Conservation (phyloP, 2,888 invertebrate species). For the Ichneumoninae sp. region DNA sequence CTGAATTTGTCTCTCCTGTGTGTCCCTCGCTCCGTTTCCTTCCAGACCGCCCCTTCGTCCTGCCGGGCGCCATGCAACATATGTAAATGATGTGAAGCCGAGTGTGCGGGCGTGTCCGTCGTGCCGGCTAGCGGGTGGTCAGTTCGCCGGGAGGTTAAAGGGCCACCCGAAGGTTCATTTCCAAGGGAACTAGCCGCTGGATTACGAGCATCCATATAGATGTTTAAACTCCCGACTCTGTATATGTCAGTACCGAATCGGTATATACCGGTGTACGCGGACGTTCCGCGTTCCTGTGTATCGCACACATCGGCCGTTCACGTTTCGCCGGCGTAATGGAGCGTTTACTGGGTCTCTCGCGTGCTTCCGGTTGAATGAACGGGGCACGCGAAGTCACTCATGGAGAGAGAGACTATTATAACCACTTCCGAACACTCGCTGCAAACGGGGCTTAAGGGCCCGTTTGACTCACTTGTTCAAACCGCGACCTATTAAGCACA, state of each 20-base stretch:
- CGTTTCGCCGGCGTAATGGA: conserved; percentile 48
- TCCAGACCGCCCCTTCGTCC: conserved; percentile 32
- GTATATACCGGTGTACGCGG: conserved; percentile 4
- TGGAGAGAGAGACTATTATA: background rate
- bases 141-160: conserved; percentile 48
- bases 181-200: conserved; percentile 54
- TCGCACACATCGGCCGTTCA: conserved; percentile 28
- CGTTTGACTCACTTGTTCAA: background rate
- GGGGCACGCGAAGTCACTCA: conserved; percentile 1
- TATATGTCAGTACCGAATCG: background rate
- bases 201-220: conserved; percentile 4
- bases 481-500: background rate
- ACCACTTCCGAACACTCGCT: conserved; percentile 9
- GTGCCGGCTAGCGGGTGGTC: conserved; percentile 55
- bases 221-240: background rate
- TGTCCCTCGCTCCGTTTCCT: background rate
- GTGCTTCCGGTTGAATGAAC: conserved; percentile 29
- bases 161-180: conserved; percentile 57
- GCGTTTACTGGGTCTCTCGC: conserved; percentile 51
- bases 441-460: background rate
- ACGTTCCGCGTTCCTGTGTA: conserved; percentile 37
- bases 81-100: conserved; percentile 74
- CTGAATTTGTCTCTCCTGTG: conserved; percentile 61
- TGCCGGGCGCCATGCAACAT: conserved; percentile 66
- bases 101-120: conserved; percentile 53